Base-by-base conservation (phyloP, 2,888 invertebrate species). In the Zygaena filipendulae region DNA sequence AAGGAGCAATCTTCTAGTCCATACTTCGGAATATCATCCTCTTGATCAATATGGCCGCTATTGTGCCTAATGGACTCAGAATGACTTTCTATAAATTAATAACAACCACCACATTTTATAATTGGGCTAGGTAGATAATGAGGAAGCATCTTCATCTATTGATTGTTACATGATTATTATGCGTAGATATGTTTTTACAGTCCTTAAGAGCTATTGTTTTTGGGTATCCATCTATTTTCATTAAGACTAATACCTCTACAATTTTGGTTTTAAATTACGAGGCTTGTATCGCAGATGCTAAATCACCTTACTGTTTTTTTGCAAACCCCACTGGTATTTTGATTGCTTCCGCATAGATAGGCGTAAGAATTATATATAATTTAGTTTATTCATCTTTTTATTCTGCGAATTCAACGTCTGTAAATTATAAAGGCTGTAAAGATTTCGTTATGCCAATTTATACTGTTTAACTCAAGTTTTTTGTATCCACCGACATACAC, bases 21-120 rank as follows among this genome's bases (percentile, higher is more conserved):
- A n/a, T n/a, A 45, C 44, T 47, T 47, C 45, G 40, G 49, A 62
- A 55, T 68, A 74, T 68, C 64, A 46, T 44, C 46, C 44, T 46
- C 43, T 51, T 52, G 71, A 69, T 75, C 75, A 66, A 69, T 74
- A 74, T 74, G 72, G 66, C n/a, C n/a, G n/a, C 59, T 59, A 68
- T 66, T 64, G 60, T 47, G 38, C 50, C 68, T 75, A 79, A 79
- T 79, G 72, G 72, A 48, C 49, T 39, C 46, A 59, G 63, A 69
- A 75, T 79, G 79, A 79, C 79, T 79, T 72, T 77, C 75, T 72
- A 77, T 72, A 79, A 71, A 75, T 77, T 74, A 72, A 75, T 77
- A 79, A 77, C 68, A 70, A 74, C 69, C 62, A 60, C 52, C 56
- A 58, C 55, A 54, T 47, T 51, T 56, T 57, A 62, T 59, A 72